A percentile compares a stretch with the other conserved stretches of the same genome.
Evolutionary conservation across 1,140 invertebrate species (phyloP).

Genomic region (Caenorhabditis brenneri): DNA sequence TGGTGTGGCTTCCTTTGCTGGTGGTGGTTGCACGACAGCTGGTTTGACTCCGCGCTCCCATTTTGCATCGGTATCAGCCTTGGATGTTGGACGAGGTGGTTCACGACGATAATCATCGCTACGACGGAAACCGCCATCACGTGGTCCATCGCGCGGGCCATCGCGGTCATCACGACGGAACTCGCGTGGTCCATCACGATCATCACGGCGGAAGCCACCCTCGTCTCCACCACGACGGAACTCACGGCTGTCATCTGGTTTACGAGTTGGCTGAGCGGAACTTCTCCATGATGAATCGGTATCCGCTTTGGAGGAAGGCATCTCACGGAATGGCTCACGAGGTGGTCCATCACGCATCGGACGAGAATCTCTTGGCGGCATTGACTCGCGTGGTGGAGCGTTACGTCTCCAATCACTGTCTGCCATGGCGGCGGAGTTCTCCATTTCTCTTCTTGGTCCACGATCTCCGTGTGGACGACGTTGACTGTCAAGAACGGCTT

Average conservation of each 20-base stretch:
- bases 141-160: background rate
- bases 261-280: constrained; percentile 2
- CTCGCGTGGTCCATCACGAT: background rate
- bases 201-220: background rate
- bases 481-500: background rate
- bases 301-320: constrained; percentile 1
- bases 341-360: constrained; percentile 14
- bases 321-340: background rate
- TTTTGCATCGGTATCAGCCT: background rate
- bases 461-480: background rate
- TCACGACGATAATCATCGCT: background rate
- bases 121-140: constrained; percentile 1
- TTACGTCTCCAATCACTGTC: constrained; percentile 34
- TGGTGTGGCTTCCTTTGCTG: background rate
- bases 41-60: constrained; percentile 23
- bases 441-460: background rate
- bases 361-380: background rate
- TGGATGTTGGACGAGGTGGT: background rate
- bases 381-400: background rate
- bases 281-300: constrained; percentile 1
- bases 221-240: background rate
- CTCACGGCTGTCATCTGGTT: background rate
- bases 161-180: background rate
- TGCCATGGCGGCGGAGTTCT: constrained; percentile 27
- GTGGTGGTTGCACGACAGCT: background rate